A percentile compares a stretch with the other conserved stretches of the same genome.
Evolutionary conservation across 1,140 invertebrate genomes (phyloP).

Genomic region (Pseudomyrmex pallidus): DNA sequence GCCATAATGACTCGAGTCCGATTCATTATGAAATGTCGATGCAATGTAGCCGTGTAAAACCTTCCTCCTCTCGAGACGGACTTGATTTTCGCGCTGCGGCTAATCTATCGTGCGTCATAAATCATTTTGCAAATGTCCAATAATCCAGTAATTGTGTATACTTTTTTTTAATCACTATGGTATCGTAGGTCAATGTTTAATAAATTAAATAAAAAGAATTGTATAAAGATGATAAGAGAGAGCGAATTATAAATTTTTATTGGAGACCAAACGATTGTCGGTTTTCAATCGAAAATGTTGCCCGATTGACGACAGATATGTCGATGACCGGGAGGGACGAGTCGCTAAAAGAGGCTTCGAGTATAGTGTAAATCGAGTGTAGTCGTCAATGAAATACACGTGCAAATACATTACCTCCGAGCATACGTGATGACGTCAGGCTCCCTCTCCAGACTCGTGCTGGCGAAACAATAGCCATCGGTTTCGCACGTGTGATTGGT

Average conservation of each 20-base stretch:
- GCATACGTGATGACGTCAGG: slow-evolving; percentile 87
- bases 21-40: slow-evolving; percentile 43
- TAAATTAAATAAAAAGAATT: neutral
- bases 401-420: slow-evolving; percentile 88
- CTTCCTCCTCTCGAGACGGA: slow-evolving; percentile 20
- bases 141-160: neutral
- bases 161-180: neutral
- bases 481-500: slow-evolving; percentile 94
- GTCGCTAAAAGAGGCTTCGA: neutral
- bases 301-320: neutral
- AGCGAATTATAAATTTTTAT: slow-evolving; percentile 3
- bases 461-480: slow-evolving; percentile 95
- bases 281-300: neutral
- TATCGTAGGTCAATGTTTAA: no score
- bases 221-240: neutral
- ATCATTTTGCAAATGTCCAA: slow-evolving; percentile 17
- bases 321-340: neutral
- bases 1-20: neutral
- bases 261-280: neutral
- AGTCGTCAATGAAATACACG: slow-evolving; percentile 48
- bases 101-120: slow-evolving; percentile 7
- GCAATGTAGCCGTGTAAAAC: neutral
- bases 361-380: slow-evolving; percentile 42
- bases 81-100: neutral
- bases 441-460: slow-evolving; percentile 88